Evolutionary conservation across 30 jellyfish, hydroid and myxozoan genomes (phyloP), one percentile per base, ranked within the genome.

Genomic region (Cassiopea andromeda): DNA sequence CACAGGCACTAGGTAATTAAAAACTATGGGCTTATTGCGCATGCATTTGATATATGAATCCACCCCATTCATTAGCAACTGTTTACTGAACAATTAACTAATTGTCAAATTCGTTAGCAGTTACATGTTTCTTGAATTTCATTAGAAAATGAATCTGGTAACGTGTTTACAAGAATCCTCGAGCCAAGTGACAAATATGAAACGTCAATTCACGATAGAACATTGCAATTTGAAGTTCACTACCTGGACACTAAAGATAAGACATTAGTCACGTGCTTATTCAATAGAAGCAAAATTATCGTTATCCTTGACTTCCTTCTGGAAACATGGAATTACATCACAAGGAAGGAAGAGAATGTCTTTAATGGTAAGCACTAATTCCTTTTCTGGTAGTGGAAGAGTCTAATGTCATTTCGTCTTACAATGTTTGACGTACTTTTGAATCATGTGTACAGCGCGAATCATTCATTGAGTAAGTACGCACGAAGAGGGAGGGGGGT

Each of bases 171-270:
- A 46, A 91, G 96, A 14, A 87, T 96, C 10, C 87, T 96, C 80
- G 92, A 92, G 75, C 98, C 98, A 18, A 75, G 98, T 19, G 93
- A 69, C 69, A 92, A 92, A 69, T 27, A 85, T 66, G 74, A 48
- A 46, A 80, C 78, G 59, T 77, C 91, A 47, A 14, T 80, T 12
- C 19, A 18, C 58, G 84, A 89, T 73, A 91, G 85, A 45, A 80
- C 85, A n/a, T 91, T 96, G 70, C 99, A 96, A 77, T 96, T 96
- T 69, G 99, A 96, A 70, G 99, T 96, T 46, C 99, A 96, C 69
- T 96, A 96, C 82, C 82, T 96, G 86, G 99, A 96, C 60, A 92
- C 98, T 43, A 89, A 86, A 67, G 97, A 92, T 66, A 87, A 90
- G 69, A 80, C 97, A 12, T 95, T 59, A 59, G 73, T 96, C 67